Base-by-base conservation (phyloP, 2,113 vertebrate species). In the Gallinago jamesoni region DNA sequence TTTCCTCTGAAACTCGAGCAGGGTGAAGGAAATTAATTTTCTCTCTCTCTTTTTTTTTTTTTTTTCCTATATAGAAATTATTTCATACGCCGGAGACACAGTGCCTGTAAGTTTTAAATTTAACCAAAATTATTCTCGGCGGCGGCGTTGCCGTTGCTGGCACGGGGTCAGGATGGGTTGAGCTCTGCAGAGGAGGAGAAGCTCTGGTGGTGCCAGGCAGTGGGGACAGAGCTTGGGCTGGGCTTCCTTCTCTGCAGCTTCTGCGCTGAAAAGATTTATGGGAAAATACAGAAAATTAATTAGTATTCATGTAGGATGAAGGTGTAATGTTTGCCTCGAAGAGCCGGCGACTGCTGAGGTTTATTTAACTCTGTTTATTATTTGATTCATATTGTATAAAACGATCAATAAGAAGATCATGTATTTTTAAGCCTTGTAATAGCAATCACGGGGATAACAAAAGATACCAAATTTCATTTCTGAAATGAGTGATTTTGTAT, bases 1-100 rank as follows among this genome's bases (percentile, higher is more conserved):
- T 95, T 96, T 94, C 93, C 87, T 84, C 82, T 63, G 95, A n/a
- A 94, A 96, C 64, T 53, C 6, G 52, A 93, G 67, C 47, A 37
- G 78, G 23, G 52, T 3, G 59, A 80, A 95, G 68, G 75, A 92
- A 92, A 93, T 76, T 28, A 39, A 70, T 88, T 90, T 92, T 50
- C 5, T 28, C 1, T 66, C 48, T n/a, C 2, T 53, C 10, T 3
- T 43, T 14, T 66, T 66, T n/a, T 27, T 66, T 59, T 37, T 28
- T 25, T 7, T 53, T 18, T 2, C 4, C 12, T 14, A 2, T 37
- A 17, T 47, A 73, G 20, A 70, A 77, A 93, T 67, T 13, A 63
- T 80, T 89, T 72, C 18, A 11, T 35, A 14, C 4, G 12, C 59
- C 45, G 16, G 53, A 52, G 39, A 66, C 45, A n/a, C 69, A 87